phyloP scores from a whole-genome alignment of 2,113 vertebrate genomes.

The Oryzias celebensis region DNA sequence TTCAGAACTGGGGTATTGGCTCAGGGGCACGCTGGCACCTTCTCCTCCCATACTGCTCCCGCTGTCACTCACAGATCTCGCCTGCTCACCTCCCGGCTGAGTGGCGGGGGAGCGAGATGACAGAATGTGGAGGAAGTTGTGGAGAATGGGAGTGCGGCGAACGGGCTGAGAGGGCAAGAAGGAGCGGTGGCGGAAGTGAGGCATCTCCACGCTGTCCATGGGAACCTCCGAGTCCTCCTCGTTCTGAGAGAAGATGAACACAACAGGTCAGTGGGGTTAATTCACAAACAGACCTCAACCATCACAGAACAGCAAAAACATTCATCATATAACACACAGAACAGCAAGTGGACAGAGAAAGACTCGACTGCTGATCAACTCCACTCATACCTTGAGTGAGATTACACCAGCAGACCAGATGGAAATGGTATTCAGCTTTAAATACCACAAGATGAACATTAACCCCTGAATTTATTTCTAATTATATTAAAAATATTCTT shows the following conservation, averaged over 20 bases:
- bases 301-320: no score
- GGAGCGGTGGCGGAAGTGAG: conserved; percentile 93
- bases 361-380: no score
- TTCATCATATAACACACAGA: no score
- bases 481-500: no score
- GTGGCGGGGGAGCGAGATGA: conserved; percentile 92
- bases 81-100: conserved; percentile 85
- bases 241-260: conserved; percentile 71
- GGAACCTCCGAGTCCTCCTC: conserved; percentile 96
- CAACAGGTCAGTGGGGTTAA: neutral
- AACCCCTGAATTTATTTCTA: no score
- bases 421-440: no score
- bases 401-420: no score
- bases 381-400: no score
- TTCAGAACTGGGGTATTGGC: conserved; percentile 86
- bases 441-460: no score
- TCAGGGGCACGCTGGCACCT: conserved; percentile 81
- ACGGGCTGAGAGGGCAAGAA: conserved; percentile 94
- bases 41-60: conserved; percentile 80
- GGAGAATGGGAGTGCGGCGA: conserved; percentile 94
- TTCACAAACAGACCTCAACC: no score
- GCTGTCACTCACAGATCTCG: conserved; percentile 81
- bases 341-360: no score
- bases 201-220: conserved; percentile 94
- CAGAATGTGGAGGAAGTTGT: conserved; percentile 99